Evolutionary conservation across 2,113 vertebrate genomes (phyloP).

Genomic region (Catagonus wagneri): DNA sequence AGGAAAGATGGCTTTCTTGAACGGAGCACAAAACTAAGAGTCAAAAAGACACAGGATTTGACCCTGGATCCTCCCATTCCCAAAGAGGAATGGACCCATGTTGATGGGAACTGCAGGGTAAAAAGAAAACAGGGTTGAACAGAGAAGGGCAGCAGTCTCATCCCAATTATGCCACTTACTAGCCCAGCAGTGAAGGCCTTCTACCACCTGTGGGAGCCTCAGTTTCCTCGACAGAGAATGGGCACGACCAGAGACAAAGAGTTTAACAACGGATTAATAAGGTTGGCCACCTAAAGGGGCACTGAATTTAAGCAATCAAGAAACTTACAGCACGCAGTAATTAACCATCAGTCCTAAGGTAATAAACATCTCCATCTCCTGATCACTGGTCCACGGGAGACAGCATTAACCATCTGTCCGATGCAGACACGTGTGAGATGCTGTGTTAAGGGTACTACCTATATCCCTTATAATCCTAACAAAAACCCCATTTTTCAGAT

Average conservation of each 20-base stretch:
- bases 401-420: not conserved
- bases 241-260: not conserved
- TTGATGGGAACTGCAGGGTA: not conserved
- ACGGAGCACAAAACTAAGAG: not conserved
- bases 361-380: not conserved
- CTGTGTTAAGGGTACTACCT: not conserved
- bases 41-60: not conserved
- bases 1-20: not conserved
- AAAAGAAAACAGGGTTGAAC: not conserved
- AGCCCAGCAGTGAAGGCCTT: not conserved
- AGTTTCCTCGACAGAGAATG: not conserved
- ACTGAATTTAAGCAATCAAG: slow-evolving; percentile 26
- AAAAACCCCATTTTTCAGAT: not conserved
- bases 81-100: not conserved
- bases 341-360: not conserved
- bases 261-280: not conserved
- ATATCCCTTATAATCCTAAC: not conserved
- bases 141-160: not conserved
- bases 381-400: not conserved
- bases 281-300: not conserved
- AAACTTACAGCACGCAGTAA: not conserved
- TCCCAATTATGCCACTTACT: not conserved
- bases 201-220: not conserved
- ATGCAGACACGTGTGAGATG: not conserved
- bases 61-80: not conserved